Evolutionary conservation across 2,888 invertebrate genomes (phyloP), one percentile per base, ranked within the genome.

Genomic region (Trisateles emortualis): DNA sequence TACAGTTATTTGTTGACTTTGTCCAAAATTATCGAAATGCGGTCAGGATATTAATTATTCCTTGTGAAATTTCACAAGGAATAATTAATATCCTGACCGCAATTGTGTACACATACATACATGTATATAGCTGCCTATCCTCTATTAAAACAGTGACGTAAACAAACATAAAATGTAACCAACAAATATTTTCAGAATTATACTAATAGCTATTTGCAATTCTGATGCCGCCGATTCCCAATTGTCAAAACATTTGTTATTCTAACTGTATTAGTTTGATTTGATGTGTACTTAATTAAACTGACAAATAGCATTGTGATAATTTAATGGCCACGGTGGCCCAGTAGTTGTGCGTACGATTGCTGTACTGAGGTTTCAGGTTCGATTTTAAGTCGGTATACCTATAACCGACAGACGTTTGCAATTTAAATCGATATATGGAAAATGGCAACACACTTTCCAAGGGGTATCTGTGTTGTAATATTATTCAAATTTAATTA

Each of bases 151-250:
- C 49, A 52, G 26, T 32, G 19, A 45, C 45, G 32, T 50, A 50
- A 59, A 54, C 36, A 47, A 46, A 32, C 29, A 22, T 3, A 38
- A 1, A 49, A 50, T 32, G 30, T 17, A 47, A 43, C 48, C 43
- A 47, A 47, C 50, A 46, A 40, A 54, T 55, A 56, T 56, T 68
- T 50, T 26, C 19, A 33, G 16, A 52, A 65, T 53, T 39, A 29
- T 51, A 51, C 48, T 49, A 51, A 61, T 55, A 38, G 17, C 43
- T 60, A 58, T 68, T 67, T 60, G 48, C 52, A 49, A 55, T 61
- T 55, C 58, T 33, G 54, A 50, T 55, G 45, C 39, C 19, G 45
- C 47, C 41, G 43, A 24, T 60, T 52, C 49, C 32, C 48, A 53
- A 43, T 39, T 47, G 50, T 51, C 26, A 19, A 54, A 65, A 54